Evolutionary conservation across 2,797 vertebrate species (phyloP).

Genomic region (Pseudomugil gertrudae): DNA sequence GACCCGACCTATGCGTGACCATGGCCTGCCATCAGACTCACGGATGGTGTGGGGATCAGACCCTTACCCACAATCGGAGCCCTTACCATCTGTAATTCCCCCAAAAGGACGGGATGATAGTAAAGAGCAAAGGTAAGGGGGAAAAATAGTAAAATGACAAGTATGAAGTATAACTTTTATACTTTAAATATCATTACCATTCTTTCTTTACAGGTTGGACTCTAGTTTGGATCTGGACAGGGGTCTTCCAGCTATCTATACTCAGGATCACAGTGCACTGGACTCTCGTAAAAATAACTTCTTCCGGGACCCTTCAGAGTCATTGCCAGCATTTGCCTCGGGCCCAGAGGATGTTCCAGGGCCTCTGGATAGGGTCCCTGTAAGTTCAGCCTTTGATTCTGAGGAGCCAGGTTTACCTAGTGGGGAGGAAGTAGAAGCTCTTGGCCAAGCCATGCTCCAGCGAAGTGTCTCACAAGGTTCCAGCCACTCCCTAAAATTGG

Average conservation of each 20-base stretch:
- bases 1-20: conserved; percentile 89
- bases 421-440: conserved; percentile 84
- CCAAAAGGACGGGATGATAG: conserved; percentile 89
- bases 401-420: conserved; percentile 81
- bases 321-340: conserved; percentile 85
- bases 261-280: conserved; percentile 84
- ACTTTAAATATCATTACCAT: neutral
- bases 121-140: conserved; percentile 78
- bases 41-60: conserved; percentile 95
- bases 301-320: conserved; percentile 87
- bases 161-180: neutral
- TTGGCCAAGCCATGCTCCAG: conserved; percentile 86
- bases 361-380: conserved; percentile 79
- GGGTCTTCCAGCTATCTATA: conserved; percentile 83
- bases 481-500: conserved; percentile 88
- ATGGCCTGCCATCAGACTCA: conserved; percentile 87
- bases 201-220: conserved; percentile 82
- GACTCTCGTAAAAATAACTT: conserved; percentile 89
- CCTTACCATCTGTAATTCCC: conserved; percentile 84
- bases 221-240: conserved; percentile 87
- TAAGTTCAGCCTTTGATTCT: conserved; percentile 81
- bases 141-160: neutral
- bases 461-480: conserved; percentile 93
- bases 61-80: conserved; percentile 88
- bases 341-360: conserved; percentile 84